Evolutionary conservation across 2,113 vertebrate species (phyloP).

Genomic region (Phoenicopterus ruber): DNA sequence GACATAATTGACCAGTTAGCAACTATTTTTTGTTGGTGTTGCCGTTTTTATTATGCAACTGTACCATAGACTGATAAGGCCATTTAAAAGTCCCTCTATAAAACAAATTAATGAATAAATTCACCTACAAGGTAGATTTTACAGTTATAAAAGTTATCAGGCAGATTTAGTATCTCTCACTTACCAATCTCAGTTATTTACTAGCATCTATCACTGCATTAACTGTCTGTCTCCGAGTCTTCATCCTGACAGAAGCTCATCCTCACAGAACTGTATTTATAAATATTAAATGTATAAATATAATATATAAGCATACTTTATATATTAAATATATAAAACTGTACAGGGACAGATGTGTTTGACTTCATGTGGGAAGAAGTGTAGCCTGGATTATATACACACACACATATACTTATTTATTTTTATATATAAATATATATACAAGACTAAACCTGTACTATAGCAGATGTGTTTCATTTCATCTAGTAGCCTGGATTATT

Average conservation of each 20-base stretch:
- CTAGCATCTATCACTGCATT: not conserved
- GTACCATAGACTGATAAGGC: not conserved
- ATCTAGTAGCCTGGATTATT: not conserved
- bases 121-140: not conserved
- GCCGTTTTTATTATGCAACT: not conserved
- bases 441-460: not conserved
- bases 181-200: not conserved
- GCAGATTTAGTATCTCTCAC: not conserved
- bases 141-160: not conserved
- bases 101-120: not conserved
- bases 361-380: not conserved
- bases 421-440: not conserved
- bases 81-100: not conserved
- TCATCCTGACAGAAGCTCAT: not conserved
- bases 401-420: not conserved
- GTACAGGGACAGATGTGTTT: not conserved
- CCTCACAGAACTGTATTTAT: too few species aligned
- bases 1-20: not conserved
- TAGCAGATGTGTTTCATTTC: not conserved
- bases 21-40: not conserved
- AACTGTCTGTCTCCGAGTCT: not conserved
- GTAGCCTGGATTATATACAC: not conserved
- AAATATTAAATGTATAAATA: not conserved
- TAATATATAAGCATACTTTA: not conserved
- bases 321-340: not conserved